Conservation (phyloP, 2,797 vertebrate species). For the Staurois parvus region DNA sequence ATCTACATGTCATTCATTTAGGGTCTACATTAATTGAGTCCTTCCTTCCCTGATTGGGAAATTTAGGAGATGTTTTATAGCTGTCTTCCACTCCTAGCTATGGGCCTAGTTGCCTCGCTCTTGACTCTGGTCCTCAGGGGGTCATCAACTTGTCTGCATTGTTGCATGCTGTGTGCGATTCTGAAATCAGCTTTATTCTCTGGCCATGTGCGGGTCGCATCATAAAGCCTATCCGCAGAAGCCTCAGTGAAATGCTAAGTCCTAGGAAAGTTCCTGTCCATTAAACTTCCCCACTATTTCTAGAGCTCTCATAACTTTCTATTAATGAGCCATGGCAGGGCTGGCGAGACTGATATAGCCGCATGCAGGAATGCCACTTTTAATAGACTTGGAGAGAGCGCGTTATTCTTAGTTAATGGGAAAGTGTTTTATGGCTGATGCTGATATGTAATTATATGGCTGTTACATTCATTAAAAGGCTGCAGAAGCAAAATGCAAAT, state of each 20-base stretch:
- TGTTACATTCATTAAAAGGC: conserved; percentile 63
- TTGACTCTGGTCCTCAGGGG: too few relatives aligned
- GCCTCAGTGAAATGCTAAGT: neutral
- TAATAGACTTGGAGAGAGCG: conserved; percentile 49
- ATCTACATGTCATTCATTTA: too few relatives aligned
- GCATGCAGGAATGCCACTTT: conserved; percentile 52
- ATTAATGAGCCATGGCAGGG: conserved; percentile 1
- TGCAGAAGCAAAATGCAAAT: conserved; percentile 58
- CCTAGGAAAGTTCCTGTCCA: neutral
- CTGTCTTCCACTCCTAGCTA: too few relatives aligned
- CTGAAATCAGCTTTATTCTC: too few relatives aligned
- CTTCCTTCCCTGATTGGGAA: too few relatives aligned
- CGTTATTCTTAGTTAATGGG: conserved; percentile 63
- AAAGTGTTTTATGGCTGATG: conserved; percentile 61
- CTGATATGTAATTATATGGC: conserved; percentile 45
- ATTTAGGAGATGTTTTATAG: too few relatives aligned
- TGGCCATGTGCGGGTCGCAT: too few relatives aligned
- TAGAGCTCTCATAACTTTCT: conserved; percentile 53
- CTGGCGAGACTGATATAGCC: conserved; percentile 60
- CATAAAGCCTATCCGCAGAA: too few relatives aligned
- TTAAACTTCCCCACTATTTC: conserved; percentile 61
- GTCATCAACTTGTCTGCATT: too few relatives aligned
- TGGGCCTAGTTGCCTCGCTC: too few relatives aligned
- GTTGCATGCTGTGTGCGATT: too few relatives aligned
- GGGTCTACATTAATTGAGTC: too few relatives aligned